Base-by-base conservation (phyloP, 2,113 vertebrate genomes). In the Percina caprodes region DNA sequence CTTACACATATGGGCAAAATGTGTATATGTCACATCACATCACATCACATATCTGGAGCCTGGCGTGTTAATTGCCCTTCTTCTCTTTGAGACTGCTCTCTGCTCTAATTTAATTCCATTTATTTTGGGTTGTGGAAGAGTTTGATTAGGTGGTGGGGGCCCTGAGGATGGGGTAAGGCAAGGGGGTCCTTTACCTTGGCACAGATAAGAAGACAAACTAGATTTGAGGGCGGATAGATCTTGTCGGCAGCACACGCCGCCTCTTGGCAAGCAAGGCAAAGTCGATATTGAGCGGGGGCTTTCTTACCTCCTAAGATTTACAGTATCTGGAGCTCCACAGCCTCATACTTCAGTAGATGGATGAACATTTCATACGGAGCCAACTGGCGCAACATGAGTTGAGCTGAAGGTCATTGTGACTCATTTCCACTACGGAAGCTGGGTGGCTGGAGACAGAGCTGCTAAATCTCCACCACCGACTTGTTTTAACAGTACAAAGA, bases 371-470 rank as follows among this genome's bases (percentile, higher is more conserved):
- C 83, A 90, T 90, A 67, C 33, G 55, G 69, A 88, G 92, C 92
- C 91, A 92, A 92, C 86, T 91, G 92, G 90, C 90, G 26, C 92
- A 78, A 87, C 88, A 84, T 66, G 89, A 88, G 90, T 90, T 83
- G 89, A 91, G 92, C 90, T 93, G 92, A 94, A 93, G 93, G 93
- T 94, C 91, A 89, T 76, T 71, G 87, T 85, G 90, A 89, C 89
- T 93, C 90, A 87, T 88, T 92, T 83, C 79, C 69, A 84, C 79
- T 82, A 80, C 74, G 51, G 80, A 86, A 84, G 67, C 74, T 62
- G 87, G 73, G 78, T 18, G 82, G 79, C 76, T 82, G 58, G 68
- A 87, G 84, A 91, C 69, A 19, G 79, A 74, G 62, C 42, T 6
- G 80, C 80, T 87, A 66, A 87, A 92, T 80, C 86, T 84, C 52